Base-by-base conservation (phyloP, 2,888 invertebrate genomes). In the Dexiosoma caninum region DNA sequence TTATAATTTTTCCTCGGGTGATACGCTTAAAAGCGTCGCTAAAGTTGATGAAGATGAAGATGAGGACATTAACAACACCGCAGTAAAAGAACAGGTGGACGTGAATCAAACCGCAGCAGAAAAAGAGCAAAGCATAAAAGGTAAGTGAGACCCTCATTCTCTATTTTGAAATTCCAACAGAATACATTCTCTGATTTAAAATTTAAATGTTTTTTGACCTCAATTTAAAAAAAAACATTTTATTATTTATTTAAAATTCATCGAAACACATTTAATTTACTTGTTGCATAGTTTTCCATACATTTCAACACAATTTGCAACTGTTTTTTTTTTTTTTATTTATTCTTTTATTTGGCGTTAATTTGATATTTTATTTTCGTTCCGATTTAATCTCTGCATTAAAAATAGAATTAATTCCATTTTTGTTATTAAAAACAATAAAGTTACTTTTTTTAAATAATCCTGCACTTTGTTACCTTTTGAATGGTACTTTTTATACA, bases 1-100 rank as follows among this genome's bases (percentile, higher is more conserved):
- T 81, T 87, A 87, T 69, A 86, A 85, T 67, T 87, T 86, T 76
- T 87, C 88, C 67, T 88, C 88, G 49, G 81, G 85, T 23, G 88
- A 88, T 84, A 86, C 87, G 69, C 84, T 87, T 64, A 82, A 85
- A 80, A 87, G 86, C 83, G 86, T 84, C 81, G 84, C 85, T 71
- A 85, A 86, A 82, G 84, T 84, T 8, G 59, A 69, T 74, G 72
- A 67, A 64, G 67, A 32, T 7, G 74, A 79, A 21, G 72, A 82
- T 42, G 81, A 49, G 44, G 42, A 49, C 7, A 3, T n/a, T 16
- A 23, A 12, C 5, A 66, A 42, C 8, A 23, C 57, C 40, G 49
- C 67, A 60, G 60, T 64, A 44, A 30, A 35, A 35, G 35, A 51
- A 19, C 14, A 32, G 37, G 27, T 21, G 0, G 60, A 59, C 42